A percentile compares a stretch with the other conserved stretches of the same genome.
Conservation (phyloP, 64 coral and sea anemone genomes). For the Acropora tenuis region DNA sequence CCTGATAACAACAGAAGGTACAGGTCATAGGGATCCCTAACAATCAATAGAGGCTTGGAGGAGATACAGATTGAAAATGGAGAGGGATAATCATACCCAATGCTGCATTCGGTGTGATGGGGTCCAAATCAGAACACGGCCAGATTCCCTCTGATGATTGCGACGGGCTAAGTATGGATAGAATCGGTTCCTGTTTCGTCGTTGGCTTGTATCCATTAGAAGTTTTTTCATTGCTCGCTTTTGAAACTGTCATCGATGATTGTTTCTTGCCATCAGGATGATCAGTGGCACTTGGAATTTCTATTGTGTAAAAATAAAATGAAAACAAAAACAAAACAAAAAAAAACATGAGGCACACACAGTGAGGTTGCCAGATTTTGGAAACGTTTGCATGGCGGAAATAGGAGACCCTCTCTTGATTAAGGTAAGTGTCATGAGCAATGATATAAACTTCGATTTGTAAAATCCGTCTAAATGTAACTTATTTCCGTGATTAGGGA, state of each 20-base stretch:
- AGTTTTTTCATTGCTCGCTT: not conserved
- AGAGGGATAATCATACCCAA: not conserved
- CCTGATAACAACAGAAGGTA: too few relatives aligned
- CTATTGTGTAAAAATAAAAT: not conserved
- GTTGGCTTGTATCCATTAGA: not conserved
- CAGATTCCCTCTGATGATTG: slow-evolving; percentile 33
- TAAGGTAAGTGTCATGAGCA: too few relatives aligned
- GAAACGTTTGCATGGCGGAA: too few relatives aligned
- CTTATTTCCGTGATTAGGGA: too few relatives aligned
- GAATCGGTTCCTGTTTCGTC: not conserved
- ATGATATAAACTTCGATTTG: too few relatives aligned
- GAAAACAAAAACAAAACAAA: too few relatives aligned
- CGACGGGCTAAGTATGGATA: not conserved
- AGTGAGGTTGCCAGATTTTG: too few relatives aligned
- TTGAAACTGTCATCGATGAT: not conserved
- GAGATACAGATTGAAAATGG: not conserved
- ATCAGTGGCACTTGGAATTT: not conserved
- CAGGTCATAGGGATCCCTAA: too few relatives aligned
- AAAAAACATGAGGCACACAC: too few relatives aligned
- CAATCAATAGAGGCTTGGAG: too few relatives aligned
- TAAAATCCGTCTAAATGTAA: too few relatives aligned
- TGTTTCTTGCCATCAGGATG: not conserved
- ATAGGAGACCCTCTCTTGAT: too few relatives aligned
- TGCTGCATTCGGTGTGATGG: not conserved
- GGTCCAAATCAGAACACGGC: not conserved